Base-by-base conservation (phyloP, 37 sponge, comb jelly and placozoan species). In the Spongilla lacustris region DNA sequence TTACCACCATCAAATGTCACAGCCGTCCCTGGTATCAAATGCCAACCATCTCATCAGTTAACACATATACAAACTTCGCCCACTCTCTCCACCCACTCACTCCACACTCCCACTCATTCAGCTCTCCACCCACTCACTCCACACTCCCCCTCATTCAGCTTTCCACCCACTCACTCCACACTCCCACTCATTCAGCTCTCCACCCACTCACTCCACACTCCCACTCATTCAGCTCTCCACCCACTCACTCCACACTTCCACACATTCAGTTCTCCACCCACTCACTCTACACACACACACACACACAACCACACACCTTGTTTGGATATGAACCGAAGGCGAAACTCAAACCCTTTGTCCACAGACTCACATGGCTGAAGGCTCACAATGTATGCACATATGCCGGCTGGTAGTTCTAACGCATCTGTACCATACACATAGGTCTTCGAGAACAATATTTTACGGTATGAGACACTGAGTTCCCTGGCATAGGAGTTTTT, bases 391-490 rank as follows among this genome's bases (percentile, higher is more conserved):
- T 58, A 17, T 58, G 58, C 58, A 58, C 0, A 19, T 8, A 58
- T 1, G 21, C 21, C 11, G 12, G 12, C 19, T 6, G 58, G 58
- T 1, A 58, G 58, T 58, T 58, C 19, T 17, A 58, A 58, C 21
- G 21, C 11, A 17, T 58, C 58, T 17, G 14, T 58, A 1, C 58
- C 21, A 58, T 58, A 58, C 14, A 58, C 58, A 58, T 13, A 58
- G 58, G 14, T 41, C 19, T 11, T 28, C 0, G 70, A 38, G 48
- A 81, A 68, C 30, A 80, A 67, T 11, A 77, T 3, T 67, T 67
- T 87, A 73, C 50, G 70, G 27, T 87, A 71, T 10, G 30, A 66
- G 31, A 87, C 23, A 0, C 27, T 69, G 2, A 81, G 81, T 2
- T 22, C 5, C 48, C 74, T 81, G 4, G 81, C 68, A 75, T 67